These are phyloP conservation scores for Mormyrus proboscirostris DNA, from an alignment of 2,797 vertebrate species.

Conservation along the genomic window DNA sequence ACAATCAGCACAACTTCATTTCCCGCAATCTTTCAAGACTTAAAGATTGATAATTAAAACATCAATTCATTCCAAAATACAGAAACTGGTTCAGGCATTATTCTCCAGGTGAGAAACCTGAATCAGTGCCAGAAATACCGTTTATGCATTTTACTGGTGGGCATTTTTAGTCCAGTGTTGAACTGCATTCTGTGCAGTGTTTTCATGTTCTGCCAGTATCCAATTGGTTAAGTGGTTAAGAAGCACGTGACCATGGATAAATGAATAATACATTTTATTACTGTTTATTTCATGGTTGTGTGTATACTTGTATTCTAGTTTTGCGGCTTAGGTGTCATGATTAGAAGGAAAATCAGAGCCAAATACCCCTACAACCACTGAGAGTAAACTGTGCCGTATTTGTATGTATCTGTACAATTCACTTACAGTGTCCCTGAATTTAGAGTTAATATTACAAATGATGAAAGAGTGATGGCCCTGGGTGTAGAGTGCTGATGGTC, in stretches of 20 bases:
- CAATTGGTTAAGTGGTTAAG: not conserved
- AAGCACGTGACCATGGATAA: not conserved
- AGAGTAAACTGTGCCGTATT: not conserved
- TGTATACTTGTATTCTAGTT: not conserved
- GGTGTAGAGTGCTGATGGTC: conserved; percentile 31
- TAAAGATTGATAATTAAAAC: not conserved
- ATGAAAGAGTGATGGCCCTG: conserved; percentile 16
- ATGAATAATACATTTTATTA: not conserved
- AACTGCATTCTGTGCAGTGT: not conserved
- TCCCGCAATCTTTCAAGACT: not conserved
- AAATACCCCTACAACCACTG: not conserved
- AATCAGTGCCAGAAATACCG: not conserved
- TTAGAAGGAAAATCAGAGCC: not conserved
- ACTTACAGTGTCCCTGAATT: not conserved
- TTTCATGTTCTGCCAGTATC: not conserved
- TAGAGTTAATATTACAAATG: conserved; percentile 4
- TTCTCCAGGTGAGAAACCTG: not conserved
- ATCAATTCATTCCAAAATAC: not conserved
- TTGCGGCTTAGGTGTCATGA: not conserved
- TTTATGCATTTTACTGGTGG: not conserved
- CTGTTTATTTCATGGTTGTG: not conserved
- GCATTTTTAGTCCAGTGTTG: not conserved
- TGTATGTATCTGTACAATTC: not conserved
- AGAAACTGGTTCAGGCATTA: not conserved
- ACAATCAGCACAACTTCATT: not conserved